Conservation (phyloP, 2,113 vertebrate genomes). For the Formicarius rufipectus region DNA sequence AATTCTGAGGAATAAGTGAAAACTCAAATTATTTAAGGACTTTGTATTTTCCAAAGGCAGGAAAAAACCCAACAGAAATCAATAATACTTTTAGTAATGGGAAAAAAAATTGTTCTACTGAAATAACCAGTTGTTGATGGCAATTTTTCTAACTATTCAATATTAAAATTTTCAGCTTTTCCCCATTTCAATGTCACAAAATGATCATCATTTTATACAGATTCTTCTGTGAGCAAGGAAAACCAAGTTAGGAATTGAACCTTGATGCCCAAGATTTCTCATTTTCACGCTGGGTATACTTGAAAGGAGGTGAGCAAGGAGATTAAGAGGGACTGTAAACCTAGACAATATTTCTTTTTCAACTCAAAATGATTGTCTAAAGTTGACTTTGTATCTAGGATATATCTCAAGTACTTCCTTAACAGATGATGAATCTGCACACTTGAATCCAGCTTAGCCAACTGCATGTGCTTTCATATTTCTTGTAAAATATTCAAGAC, state of each 20-base stretch:
- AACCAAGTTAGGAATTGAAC: neutral
- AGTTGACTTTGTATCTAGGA: neutral
- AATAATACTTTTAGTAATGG: slow-evolving; percentile 55
- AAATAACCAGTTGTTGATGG: slow-evolving; percentile 37
- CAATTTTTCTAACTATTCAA: slow-evolving; percentile 43
- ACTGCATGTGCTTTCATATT: neutral
- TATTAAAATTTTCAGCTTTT: slow-evolving; percentile 18
- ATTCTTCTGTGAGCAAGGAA: neutral
- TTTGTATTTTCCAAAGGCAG: slow-evolving; percentile 53
- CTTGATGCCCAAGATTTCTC: neutral
- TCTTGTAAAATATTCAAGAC: neutral
- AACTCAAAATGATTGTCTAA: neutral
- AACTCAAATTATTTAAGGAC: slow-evolving; percentile 67
- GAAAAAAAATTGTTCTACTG: slow-evolving; percentile 33
- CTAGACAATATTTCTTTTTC: neutral
- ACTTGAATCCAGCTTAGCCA: neutral
- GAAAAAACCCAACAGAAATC: slow-evolving; percentile 20
- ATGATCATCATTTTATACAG: neutral
- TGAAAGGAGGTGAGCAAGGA: neutral
- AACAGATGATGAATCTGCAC: neutral
- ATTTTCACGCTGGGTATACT: neutral
- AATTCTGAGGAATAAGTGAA: slow-evolving; percentile 67
- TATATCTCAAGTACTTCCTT: neutral
- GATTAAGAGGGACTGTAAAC: neutral
- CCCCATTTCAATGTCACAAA: neutral